A percentile compares a stretch with the other conserved stretches of the same genome.
These are phyloP conservation scores for Chouioia cunea DNA, from an alignment of 2,888 invertebrate genomes.

Conservation along the genomic window DNA sequence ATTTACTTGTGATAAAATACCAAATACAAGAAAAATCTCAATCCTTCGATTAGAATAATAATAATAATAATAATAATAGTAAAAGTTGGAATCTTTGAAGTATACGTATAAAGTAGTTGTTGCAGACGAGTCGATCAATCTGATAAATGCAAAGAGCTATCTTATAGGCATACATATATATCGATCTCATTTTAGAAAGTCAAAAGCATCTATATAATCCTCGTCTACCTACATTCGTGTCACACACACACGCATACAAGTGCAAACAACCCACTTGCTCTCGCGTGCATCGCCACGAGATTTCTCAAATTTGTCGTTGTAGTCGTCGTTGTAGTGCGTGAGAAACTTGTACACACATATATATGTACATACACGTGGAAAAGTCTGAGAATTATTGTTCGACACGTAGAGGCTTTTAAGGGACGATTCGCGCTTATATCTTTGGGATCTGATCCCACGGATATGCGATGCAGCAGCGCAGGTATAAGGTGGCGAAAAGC, in stretches of 20 bases:
- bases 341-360: conserved; percentile 1
- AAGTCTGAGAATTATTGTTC: not conserved
- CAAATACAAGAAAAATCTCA: no score
- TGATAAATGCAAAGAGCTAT: not conserved
- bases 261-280: no score
- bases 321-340: no score
- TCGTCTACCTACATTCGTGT: no score
- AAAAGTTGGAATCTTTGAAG: no score
- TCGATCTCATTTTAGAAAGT: conserved; percentile 44
- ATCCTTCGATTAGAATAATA: no score
- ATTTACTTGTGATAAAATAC: no score
- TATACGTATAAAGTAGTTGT: conserved; percentile 37
- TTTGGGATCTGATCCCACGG: conserved; percentile 58
- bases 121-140: not conserved
- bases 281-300: no score
- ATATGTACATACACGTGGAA: not conserved
- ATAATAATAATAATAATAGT: no score
- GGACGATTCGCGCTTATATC: conserved; percentile 51
- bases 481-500: conserved; percentile 62
- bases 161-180: conserved; percentile 5
- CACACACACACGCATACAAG: no score
- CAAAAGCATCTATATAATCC: conserved; percentile 20
- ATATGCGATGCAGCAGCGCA: conserved; percentile 50
- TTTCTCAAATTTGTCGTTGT: conserved; percentile 20
- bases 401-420: conserved; percentile 59